phyloP scores from a whole-genome alignment of 1,140 invertebrate genomes.

The Ganaspis sp. region DNA sequence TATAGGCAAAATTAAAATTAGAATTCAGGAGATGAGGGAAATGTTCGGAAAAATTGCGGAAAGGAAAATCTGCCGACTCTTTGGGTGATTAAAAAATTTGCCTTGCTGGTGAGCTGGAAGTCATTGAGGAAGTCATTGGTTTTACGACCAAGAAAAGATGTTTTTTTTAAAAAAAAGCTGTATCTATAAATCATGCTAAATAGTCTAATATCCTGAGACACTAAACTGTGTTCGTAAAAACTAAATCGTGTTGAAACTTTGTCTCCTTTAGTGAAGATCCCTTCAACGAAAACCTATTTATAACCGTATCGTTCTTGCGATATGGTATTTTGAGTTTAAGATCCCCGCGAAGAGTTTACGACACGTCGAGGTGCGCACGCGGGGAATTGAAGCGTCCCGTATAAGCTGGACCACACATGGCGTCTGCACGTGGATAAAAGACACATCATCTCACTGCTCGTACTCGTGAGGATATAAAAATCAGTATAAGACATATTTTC shows the following conservation, averaged over 20 bases:
- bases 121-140: not conserved
- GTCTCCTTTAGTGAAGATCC: conserved; percentile 10
- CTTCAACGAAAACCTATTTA: conserved; percentile 28
- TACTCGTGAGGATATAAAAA: conserved; percentile 25
- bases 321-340: conserved; percentile 17
- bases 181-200: not conserved
- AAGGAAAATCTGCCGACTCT: not conserved
- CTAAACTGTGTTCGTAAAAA: conserved; percentile 11
- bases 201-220: not conserved
- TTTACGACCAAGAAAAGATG: not conserved
- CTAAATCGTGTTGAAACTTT: conserved; percentile 24
- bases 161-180: not conserved
- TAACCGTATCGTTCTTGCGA: conserved; percentile 28
- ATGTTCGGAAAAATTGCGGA: too few relatives aligned
- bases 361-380: conserved; percentile 26
- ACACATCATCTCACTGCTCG: conserved; percentile 26
- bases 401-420: conserved; percentile 28
- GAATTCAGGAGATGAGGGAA: too few relatives aligned
- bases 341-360: conserved; percentile 26
- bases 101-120: not conserved
- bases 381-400: conserved; percentile 27
- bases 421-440: conserved; percentile 26
- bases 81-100: too few relatives aligned
- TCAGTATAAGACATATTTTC: conserved; percentile 31
- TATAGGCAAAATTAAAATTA: too few relatives aligned